These are phyloP conservation scores for Leptinotarsa juncta DNA, from an alignment of 2,888 invertebrate genomes.

Conservation along the genomic window DNA sequence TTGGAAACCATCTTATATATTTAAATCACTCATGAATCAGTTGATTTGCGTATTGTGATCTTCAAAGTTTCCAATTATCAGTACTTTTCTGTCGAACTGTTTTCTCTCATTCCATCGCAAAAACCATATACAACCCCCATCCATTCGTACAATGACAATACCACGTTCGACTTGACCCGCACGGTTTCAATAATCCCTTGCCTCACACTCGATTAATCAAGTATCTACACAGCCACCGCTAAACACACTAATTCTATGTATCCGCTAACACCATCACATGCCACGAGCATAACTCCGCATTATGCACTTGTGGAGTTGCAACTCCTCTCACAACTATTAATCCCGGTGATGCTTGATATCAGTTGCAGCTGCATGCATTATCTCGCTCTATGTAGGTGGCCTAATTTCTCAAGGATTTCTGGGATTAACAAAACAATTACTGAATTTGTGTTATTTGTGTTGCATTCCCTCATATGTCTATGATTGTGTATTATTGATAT, in stretches of 20 bases:
- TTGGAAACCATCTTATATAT: too few species aligned
- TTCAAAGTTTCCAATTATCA: too few species aligned
- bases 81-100: too few species aligned
- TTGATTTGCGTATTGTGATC: too few species aligned
- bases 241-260: not conserved
- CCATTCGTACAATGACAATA: not conserved
- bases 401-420: not conserved
- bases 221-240: not conserved
- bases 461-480: too few species aligned
- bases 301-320: slow-evolving; percentile 7
- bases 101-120: too few species aligned
- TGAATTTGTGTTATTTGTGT: too few species aligned
- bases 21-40: too few species aligned
- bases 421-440: not conserved
- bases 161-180: not conserved
- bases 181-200: not conserved
- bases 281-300: slow-evolving; percentile 2
- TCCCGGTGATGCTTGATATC: slow-evolving; percentile 5
- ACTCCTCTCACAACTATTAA: slow-evolving; percentile 7
- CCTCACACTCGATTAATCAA: slow-evolving; percentile 8
- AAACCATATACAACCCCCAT: not conserved
- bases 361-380: slow-evolving; percentile 8
- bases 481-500: too few species aligned
- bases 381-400: not conserved
- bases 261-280: not conserved